These are phyloP conservation scores for Poecilia wingei DNA, from an alignment of 2,797 vertebrate species.

Conservation along the genomic window DNA sequence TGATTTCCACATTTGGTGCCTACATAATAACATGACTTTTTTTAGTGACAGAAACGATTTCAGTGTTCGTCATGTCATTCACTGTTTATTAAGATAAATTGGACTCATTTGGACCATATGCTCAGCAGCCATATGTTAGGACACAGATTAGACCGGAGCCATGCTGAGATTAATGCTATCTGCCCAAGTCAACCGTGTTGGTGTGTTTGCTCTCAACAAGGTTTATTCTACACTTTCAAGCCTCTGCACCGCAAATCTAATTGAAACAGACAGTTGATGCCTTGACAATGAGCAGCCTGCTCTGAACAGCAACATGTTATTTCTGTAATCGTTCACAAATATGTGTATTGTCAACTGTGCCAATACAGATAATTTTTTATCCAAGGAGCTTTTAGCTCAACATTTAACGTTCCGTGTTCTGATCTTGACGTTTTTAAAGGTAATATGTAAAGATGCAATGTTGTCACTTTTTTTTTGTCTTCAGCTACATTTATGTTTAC, in stretches of 20 bases:
- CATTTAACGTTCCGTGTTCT: not conserved
- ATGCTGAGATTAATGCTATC: constrained; percentile 55
- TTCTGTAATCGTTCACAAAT: not conserved
- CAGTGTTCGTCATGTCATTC: constrained; percentile 51
- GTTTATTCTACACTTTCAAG: constrained; percentile 37
- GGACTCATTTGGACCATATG: constrained; percentile 53
- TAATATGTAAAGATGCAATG: not conserved
- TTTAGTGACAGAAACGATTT: constrained; percentile 34
- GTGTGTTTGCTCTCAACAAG: constrained; percentile 62
- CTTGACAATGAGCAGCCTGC: not conserved
- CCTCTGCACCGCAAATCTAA: constrained; percentile 43
- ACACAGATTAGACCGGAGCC: constrained; percentile 63
- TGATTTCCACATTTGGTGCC: not conserved
- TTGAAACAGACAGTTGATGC: constrained; percentile 40
- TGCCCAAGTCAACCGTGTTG: constrained; percentile 59
- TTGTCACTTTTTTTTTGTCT: too few species aligned
- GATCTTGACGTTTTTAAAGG: not conserved
- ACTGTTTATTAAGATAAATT: constrained; percentile 44
- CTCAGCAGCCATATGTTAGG: constrained; percentile 70
- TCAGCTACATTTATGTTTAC: too few species aligned
- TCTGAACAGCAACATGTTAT: not conserved
- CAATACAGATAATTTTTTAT: not conserved
- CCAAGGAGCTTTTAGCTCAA: not conserved
- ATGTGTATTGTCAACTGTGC: not conserved
- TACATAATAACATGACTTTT: constrained; percentile 2